These are phyloP conservation scores for Trichosurus vulpecula DNA, from an alignment of 2,797 vertebrate genomes.

Conservation along the genomic window DNA sequence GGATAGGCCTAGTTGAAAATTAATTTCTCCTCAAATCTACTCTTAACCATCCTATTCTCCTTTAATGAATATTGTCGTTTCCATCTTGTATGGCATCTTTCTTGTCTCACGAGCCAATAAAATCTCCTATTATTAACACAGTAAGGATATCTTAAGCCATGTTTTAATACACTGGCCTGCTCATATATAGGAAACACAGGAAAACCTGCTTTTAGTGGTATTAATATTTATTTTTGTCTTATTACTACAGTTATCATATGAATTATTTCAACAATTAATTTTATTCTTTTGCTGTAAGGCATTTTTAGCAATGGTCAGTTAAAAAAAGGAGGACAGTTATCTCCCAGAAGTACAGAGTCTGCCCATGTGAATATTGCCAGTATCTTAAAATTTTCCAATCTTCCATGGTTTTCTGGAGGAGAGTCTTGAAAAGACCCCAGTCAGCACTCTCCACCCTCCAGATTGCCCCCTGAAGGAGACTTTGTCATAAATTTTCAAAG, in stretches of 20 bases:
- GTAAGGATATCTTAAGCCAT: background rate
- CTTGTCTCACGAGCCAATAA: background rate
- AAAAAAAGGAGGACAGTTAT: constrained; percentile 10
- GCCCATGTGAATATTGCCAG: background rate
- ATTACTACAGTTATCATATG: background rate
- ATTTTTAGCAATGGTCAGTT: constrained; percentile 35
- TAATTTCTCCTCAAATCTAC: constrained; percentile 12
- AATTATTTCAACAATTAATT: constrained; percentile 41
- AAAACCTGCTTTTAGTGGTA: background rate
- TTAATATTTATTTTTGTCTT: constrained; percentile 36
- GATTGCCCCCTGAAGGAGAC: background rate
- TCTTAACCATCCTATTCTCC: constrained; percentile 12
- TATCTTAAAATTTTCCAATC: background rate
- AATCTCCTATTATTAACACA: background rate
- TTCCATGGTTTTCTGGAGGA: constrained; percentile 37
- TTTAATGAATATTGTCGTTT: constrained; percentile 40
- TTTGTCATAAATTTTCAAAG: constrained; percentile 43
- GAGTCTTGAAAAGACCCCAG: constrained; percentile 27
- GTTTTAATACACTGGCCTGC: background rate
- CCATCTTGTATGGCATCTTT: background rate
- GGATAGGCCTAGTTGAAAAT: background rate
- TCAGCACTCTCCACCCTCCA: constrained; percentile 24
- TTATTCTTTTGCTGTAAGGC: background rate
- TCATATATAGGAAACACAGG: constrained; percentile 18
- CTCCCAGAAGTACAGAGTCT: background rate